Evolutionary conservation across 2,888 invertebrate genomes (phyloP).

Genomic region (Trissolcus japonicus): DNA sequence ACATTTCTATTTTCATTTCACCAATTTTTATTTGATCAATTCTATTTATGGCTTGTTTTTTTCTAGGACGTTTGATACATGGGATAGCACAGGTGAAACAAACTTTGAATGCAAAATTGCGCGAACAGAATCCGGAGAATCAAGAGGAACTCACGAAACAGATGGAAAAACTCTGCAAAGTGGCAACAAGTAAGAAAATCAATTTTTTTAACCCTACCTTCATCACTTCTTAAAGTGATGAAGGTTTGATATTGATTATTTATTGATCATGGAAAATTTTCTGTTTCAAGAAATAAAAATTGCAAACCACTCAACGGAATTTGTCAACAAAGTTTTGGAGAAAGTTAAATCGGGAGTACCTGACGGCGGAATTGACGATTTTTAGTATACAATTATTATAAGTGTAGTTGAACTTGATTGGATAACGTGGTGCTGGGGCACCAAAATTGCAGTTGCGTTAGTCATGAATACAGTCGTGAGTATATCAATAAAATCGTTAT

Average conservation of each 20-base stretch:
- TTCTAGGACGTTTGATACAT: constrained; percentile 85
- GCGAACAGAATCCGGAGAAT: constrained; percentile 78
- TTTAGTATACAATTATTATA: constrained; percentile 75
- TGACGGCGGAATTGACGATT: constrained; percentile 86
- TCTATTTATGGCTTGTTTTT: constrained; percentile 7
- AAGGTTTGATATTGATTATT: not conserved
- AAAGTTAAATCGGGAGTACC: constrained; percentile 88
- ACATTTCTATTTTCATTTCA: no score
- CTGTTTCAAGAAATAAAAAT: constrained; percentile 85
- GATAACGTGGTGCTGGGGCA: constrained; percentile 4
- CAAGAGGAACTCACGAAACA: constrained; percentile 83
- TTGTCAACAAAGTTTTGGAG: constrained; percentile 93
- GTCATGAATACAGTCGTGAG: constrained; percentile 9
- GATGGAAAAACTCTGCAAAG: constrained; percentile 83
- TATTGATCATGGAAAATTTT: not conserved
- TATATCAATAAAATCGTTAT: not conserved
- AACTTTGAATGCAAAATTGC: constrained; percentile 82
- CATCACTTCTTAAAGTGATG: no score
- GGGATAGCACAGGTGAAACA: constrained; percentile 88
- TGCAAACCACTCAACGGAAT: constrained; percentile 94
- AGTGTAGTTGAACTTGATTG: constrained; percentile 17
- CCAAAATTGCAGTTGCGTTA: constrained; percentile 8
- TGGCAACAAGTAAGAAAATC: constrained; percentile 84
- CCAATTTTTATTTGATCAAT: not conserved
- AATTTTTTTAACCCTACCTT: not conserved